phyloP scores from a whole-genome alignment of 2,888 invertebrate species.

The Piscicola geometra region DNA sequence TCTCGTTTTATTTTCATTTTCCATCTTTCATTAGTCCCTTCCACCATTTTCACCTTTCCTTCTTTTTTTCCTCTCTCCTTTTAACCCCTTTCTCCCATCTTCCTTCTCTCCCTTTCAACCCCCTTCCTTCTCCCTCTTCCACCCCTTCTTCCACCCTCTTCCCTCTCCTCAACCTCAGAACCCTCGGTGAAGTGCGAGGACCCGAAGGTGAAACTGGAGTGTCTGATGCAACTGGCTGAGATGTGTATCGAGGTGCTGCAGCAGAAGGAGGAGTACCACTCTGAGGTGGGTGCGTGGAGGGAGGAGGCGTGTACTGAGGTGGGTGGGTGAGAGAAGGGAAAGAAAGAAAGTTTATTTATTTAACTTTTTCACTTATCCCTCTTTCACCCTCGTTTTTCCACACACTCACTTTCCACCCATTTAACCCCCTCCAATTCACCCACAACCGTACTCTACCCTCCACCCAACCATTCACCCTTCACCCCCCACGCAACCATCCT shows the following conservation, averaged over 20 bases:
- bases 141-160: background rate
- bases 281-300: conserved; percentile 74
- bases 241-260: conserved; percentile 95
- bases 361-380: no score
- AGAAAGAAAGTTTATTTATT: no score
- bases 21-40: background rate
- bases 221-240: conserved; percentile 92
- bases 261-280: conserved; percentile 99
- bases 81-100: background rate
- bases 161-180: background rate
- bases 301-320: no score
- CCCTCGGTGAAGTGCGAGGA: conserved; percentile 33
- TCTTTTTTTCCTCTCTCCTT: background rate
- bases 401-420: background rate
- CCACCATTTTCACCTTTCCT: background rate
- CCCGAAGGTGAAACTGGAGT: conserved; percentile 67
- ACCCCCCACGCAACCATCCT: background rate
- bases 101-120: background rate
- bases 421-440: background rate
- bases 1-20: background rate
- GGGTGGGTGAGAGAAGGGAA: background rate
- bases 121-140: background rate
- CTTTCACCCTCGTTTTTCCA: background rate
- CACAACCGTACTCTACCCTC: background rate
- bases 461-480: background rate